phyloP scores from a whole-genome alignment of 2,888 invertebrate genomes.

The Aphodius sticticus region DNA sequence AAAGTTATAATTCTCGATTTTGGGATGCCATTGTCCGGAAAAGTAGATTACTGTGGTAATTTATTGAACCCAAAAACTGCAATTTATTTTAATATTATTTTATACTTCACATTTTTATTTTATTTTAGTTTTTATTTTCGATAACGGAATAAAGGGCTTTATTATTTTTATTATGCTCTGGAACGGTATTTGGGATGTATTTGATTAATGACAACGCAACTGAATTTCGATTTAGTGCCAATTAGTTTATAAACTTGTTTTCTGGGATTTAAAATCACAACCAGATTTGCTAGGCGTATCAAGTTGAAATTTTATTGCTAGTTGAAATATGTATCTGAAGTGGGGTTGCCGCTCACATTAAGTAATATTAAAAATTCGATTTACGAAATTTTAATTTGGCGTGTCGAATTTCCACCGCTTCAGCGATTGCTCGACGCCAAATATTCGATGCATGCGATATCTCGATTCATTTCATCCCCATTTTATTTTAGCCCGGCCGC shows the following conservation, averaged over 20 bases:
- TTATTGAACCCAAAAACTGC: too few relatives aligned
- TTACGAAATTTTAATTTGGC: not conserved
- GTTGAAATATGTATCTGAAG: not conserved
- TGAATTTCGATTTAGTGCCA: not conserved
- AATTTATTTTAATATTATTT: too few relatives aligned
- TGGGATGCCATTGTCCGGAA: too few relatives aligned
- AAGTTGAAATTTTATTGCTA: not conserved
- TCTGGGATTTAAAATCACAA: not conserved
- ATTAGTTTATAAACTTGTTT: not conserved
- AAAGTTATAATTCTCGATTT: too few relatives aligned
- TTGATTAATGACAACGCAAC: too few relatives aligned
- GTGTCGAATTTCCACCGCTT: not conserved
- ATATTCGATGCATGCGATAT: not conserved
- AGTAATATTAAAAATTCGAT: not conserved
- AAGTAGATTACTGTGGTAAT: too few relatives aligned
- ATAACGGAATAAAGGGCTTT: too few relatives aligned
- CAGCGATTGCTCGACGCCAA: not conserved
- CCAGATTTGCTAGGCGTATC: not conserved
- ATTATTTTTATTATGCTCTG: too few relatives aligned
- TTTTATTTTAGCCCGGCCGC: not conserved
- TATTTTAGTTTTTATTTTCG: too few relatives aligned
- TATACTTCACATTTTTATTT: too few relatives aligned
- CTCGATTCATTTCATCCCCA: not conserved
- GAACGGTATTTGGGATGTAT: too few relatives aligned
- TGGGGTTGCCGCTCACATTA: not conserved